These are phyloP conservation scores for Hyperoplus immaculatus DNA, from an alignment of 2,797 vertebrate species.

Conservation along the genomic window DNA sequence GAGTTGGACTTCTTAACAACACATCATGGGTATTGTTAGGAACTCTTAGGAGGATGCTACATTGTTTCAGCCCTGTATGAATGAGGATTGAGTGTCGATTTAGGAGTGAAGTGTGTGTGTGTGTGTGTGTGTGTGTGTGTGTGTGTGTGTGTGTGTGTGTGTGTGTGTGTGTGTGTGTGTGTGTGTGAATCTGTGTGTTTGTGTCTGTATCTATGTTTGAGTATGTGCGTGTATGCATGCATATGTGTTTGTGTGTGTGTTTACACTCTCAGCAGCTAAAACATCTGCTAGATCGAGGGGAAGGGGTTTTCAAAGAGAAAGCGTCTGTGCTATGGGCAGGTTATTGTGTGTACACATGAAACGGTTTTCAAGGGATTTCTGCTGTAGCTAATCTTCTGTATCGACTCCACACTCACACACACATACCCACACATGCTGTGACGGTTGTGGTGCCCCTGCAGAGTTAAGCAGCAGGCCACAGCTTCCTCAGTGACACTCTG, in stretches of 20 bases:
- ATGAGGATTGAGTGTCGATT: not conserved
- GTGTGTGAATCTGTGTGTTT: not conserved
- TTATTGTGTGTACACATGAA: conserved; percentile 17
- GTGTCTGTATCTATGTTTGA: not conserved
- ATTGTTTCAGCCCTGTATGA: not conserved
- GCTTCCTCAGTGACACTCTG: conserved; percentile 52
- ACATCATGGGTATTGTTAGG: too few species aligned
- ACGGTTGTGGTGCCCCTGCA: conserved; percentile 38
- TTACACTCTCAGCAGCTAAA: not conserved
- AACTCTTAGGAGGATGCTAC: not conserved
- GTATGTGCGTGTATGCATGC: not conserved
- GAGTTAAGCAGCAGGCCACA: conserved; percentile 57
- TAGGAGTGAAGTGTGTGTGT: too few species aligned
- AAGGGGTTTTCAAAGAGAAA: conserved; percentile 29
- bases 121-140: not conserved
- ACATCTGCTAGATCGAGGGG: conserved; percentile 11
- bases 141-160: conserved; percentile 14
- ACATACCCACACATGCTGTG: conserved; percentile 20
- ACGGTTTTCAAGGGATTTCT: conserved; percentile 39
- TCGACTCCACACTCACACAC: conserved; percentile 29
- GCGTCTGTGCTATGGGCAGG: not conserved
- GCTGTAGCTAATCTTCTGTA: conserved; percentile 48
- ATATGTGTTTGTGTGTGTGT: conserved; percentile 1
- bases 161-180: not conserved
- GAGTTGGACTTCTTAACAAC: conserved; percentile 20